phyloP scores from a whole-genome alignment of 1,140 invertebrate species.

The Calycopis cecrops region DNA sequence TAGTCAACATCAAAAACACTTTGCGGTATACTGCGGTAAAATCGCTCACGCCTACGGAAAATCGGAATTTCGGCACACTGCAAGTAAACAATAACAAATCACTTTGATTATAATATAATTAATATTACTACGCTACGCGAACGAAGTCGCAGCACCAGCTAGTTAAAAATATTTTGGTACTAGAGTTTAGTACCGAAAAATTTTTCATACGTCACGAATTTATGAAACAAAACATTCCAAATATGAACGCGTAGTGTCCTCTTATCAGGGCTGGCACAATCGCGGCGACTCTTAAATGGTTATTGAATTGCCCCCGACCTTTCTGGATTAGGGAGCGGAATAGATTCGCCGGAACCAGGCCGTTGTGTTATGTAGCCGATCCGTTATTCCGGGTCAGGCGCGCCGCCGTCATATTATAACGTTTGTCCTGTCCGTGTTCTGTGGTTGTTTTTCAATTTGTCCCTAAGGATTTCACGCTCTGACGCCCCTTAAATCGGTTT shows the following conservation, averaged over 20 bases:
- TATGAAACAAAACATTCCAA: background rate
- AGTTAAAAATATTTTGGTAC: too few species aligned
- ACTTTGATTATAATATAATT: too few species aligned
- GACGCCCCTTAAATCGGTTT: conserved; percentile 16
- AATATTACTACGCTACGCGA: too few species aligned
- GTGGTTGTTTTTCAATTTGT: conserved; percentile 19
- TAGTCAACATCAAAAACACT: too few species aligned
- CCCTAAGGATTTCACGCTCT: conserved; percentile 9
- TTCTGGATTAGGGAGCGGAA: conserved; percentile 48
- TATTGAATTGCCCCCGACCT: conserved; percentile 48
- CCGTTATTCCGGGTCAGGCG: conserved; percentile 30
- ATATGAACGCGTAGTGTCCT: conserved; percentile 17
- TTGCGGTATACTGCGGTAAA: too few species aligned
- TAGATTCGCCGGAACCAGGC: conserved; percentile 31
- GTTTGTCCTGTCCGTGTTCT: conserved; percentile 12
- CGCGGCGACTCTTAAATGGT: conserved; percentile 50
- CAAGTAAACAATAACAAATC: too few species aligned
- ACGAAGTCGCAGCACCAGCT: too few species aligned
- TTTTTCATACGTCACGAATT: conserved; percentile 1
- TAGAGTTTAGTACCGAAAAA: too few species aligned
- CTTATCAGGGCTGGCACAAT: conserved; percentile 46
- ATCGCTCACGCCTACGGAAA: too few species aligned
- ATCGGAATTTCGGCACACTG: too few species aligned
- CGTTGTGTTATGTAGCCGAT: conserved; percentile 41
- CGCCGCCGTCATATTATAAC: conserved; percentile 3